Evolutionary conservation across 2,797 vertebrate genomes (phyloP).

Genomic region (Lepilemur ruficaudatus): DNA sequence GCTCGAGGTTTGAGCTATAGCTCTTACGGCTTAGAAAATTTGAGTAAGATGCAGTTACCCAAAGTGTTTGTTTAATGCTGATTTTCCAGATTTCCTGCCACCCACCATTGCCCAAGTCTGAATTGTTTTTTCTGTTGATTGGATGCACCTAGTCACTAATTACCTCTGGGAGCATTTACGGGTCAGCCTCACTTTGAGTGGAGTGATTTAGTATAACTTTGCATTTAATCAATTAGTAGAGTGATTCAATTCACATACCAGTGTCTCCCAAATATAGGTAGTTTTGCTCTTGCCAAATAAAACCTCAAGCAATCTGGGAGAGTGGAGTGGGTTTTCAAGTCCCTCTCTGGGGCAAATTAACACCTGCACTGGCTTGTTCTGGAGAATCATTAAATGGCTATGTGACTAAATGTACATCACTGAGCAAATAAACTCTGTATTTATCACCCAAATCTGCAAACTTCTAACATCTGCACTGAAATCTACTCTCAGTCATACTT

Average conservation of each 20-base stretch:
- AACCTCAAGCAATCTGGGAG: background rate
- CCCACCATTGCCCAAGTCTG: conserved; percentile 71
- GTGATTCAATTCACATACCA: conserved; percentile 57
- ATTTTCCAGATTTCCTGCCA: conserved; percentile 62
- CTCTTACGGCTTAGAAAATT: conserved; percentile 42
- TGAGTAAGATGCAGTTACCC: conserved; percentile 56
- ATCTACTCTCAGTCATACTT: background rate
- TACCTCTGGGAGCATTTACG: conserved; percentile 70
- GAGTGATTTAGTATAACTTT: conserved; percentile 74
- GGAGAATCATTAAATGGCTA: conserved; percentile 4
- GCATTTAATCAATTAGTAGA: conserved; percentile 74
- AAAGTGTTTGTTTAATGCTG: conserved; percentile 62
- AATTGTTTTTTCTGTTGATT: conserved; percentile 78
- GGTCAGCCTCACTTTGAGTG: conserved; percentile 64
- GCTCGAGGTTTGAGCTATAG: background rate
- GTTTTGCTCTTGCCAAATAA: conserved; percentile 59
- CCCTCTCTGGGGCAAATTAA: conserved; percentile 53
- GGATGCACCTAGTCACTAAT: conserved; percentile 64
- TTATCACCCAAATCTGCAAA: conserved; percentile 16
- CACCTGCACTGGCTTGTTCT: conserved; percentile 39
- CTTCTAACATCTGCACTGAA: background rate
- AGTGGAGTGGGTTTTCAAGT: conserved; percentile 24
- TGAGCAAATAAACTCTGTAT: conserved; percentile 35
- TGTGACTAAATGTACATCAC: conserved; percentile 37
- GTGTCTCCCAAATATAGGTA: conserved; percentile 48